A percentile compares a stretch with the other conserved stretches of the same genome.
These are phyloP conservation scores for Oceanodroma tethys DNA, from an alignment of 2,113 vertebrate species.

Conservation along the genomic window DNA sequence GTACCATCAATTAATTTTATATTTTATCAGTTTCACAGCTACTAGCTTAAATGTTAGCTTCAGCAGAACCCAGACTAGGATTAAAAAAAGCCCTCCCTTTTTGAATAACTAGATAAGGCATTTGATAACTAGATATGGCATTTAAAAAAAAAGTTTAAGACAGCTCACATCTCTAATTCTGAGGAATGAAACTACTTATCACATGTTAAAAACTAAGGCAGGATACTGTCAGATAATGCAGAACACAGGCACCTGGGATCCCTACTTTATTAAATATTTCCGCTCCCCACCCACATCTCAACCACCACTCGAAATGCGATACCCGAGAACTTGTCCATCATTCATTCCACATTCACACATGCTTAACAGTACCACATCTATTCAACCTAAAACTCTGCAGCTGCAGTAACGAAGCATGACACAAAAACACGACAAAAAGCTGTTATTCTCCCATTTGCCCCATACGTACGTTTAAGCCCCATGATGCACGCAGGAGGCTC, in stretches of 20 bases:
- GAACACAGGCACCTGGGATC: background rate
- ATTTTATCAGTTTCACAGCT: background rate
- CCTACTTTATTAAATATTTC: background rate
- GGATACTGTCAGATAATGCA: background rate
- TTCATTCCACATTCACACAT: background rate
- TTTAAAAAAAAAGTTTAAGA: background rate
- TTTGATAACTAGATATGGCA: background rate
- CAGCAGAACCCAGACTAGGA: background rate
- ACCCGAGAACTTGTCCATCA: background rate
- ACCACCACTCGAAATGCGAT: background rate
- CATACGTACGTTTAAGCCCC: fast-evolving
- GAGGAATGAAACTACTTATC: background rate
- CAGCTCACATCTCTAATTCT: background rate
- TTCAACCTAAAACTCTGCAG: background rate
- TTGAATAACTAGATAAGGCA: background rate
- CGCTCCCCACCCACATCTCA: background rate
- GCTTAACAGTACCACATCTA: background rate
- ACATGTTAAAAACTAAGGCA: background rate
- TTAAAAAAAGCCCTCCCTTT: background rate
- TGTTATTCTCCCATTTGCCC: background rate
- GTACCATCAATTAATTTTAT: background rate
- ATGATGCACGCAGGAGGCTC: fast-evolving
- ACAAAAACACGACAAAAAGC: background rate
- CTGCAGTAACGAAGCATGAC: background rate
- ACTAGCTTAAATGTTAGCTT: background rate